phyloP scores from a whole-genome alignment of 1,140 invertebrate genomes.

The Pseudoatta argentina region DNA sequence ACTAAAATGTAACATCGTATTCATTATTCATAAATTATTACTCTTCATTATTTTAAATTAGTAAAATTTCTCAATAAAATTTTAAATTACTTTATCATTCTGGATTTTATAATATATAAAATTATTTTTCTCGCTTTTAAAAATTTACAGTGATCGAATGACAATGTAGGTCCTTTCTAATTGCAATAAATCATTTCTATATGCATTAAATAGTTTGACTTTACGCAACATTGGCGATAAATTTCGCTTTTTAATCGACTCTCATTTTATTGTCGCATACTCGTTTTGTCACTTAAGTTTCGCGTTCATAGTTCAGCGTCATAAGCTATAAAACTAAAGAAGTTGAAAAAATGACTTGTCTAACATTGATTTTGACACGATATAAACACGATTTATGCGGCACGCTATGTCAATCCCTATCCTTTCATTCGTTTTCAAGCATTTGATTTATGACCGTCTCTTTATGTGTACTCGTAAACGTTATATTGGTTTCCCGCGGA shows the following conservation, averaged over 20 bases:
- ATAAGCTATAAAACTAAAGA: neutral
- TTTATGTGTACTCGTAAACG: slow-evolving; percentile 72
- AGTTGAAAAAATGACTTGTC: slow-evolving; percentile 42
- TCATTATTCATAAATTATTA: slow-evolving; percentile 9
- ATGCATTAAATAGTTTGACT: neutral
- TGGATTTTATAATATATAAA: neutral
- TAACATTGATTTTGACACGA: slow-evolving; percentile 58
- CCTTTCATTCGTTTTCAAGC: slow-evolving; percentile 72
- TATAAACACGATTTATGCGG: slow-evolving; percentile 64
- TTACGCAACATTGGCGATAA: slow-evolving; percentile 26
- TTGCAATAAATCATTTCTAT: neutral
- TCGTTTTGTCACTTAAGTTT: neutral
- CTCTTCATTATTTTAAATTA: neutral
- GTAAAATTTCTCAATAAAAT: neutral
- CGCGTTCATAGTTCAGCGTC: neutral
- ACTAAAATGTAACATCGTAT: neutral
- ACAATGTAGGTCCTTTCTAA: neutral
- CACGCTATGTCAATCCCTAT: slow-evolving; percentile 61
- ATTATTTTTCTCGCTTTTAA: neutral
- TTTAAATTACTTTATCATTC: neutral
- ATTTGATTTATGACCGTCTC: slow-evolving; percentile 72
- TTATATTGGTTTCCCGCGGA: slow-evolving; percentile 72
- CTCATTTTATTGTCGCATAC: neutral
- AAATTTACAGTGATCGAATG: neutral
- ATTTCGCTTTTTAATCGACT: slow-evolving; percentile 16